Evolutionary conservation across 2,888 invertebrate genomes (phyloP), one percentile per base, ranked within the genome.

Genomic region (Galeruca laticollis): DNA sequence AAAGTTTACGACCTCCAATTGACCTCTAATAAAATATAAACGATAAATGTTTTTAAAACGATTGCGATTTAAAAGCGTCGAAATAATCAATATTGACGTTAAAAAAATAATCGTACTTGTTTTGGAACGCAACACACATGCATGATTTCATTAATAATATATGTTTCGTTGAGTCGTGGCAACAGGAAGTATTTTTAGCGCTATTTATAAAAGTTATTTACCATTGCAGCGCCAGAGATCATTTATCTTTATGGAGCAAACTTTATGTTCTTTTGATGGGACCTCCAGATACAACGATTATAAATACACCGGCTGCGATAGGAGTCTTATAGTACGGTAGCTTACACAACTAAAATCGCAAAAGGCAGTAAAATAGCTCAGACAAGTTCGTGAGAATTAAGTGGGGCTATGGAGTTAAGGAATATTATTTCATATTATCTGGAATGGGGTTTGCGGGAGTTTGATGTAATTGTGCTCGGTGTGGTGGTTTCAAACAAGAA

Each of bases 171-270:
- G 26, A 59, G 56, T 67, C 56, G 33, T 54, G 13, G 54, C 37
- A 26, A 52, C 49, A 68, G 71, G 68, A 71, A 71, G 57, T 56
- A 65, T 59, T 68, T 70, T 63, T 59, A 31, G 43, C 31, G 63
- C 66, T 72, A 72, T 69, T 72, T 72, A 70, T 72, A 72, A 63
- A 37, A 56, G 57, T 61, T 69, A 65, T 70, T 72, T 68, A 70
- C 60, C 37, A 63, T 37, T 40, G 63, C 63, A 60, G 64, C 63
- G 67, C 52, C 31, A 61, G 52, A 64, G 72, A 72, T 72, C 62
- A 63, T 65, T 69, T 72, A 72, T 72, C 72, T 72, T 70, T 64
- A 64, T 65, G 56, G 65, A 68, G 61, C 56, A 65, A 52, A 63
- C 51, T 68, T 63, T 68, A 68, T 72, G 68, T 67, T 60, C 56